phyloP scores from a whole-genome alignment of 2,113 vertebrate species.

The Pomatorhinus ruficollis region DNA sequence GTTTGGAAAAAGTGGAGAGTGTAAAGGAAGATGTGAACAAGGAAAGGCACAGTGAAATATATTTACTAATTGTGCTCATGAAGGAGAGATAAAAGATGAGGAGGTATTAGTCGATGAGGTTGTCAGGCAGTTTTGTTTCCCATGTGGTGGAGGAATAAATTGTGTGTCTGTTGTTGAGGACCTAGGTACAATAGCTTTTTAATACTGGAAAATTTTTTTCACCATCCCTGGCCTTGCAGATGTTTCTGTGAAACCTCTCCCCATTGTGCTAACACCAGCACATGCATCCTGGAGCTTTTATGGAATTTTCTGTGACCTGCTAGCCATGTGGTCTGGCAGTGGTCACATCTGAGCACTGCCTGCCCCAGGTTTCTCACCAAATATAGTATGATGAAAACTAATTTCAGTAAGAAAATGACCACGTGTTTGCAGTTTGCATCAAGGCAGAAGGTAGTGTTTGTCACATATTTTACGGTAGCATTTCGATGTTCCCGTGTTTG shows the following conservation, averaged over 20 bases:
- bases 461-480: rapidly evolving
- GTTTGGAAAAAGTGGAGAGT: neutral
- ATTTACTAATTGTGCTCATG: neutral
- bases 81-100: neutral
- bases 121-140: neutral
- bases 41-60: neutral
- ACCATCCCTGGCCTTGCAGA: neutral
- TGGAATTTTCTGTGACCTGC: neutral
- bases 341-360: neutral
- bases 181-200: neutral
- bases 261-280: neutral
- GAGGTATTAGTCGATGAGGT: neutral
- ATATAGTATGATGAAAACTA: neutral
- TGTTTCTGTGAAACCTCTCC: neutral
- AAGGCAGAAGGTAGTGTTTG: neutral
- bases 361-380: neutral
- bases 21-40: neutral
- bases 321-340: neutral
- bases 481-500: neutral
- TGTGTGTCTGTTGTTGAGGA: neutral
- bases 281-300: neutral
- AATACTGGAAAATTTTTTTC: neutral
- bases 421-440: neutral
- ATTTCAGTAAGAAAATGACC: neutral
- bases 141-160: neutral